Conservation (phyloP, 2,888 invertebrate genomes). For the Drosophila pseudotakahashii region DNA sequence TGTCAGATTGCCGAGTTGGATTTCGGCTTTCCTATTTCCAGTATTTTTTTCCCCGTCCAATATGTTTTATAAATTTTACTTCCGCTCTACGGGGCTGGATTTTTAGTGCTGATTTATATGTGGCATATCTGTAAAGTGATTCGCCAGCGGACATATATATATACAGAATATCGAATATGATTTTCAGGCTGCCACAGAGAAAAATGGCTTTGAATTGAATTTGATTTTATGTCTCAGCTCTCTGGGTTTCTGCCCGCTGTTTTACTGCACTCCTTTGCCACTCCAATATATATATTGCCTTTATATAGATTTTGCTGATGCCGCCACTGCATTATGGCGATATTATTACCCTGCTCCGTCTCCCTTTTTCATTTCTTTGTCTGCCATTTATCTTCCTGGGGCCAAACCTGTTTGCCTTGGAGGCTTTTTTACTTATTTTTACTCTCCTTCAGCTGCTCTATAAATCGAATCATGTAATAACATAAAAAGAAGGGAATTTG, state of each 20-base stretch:
- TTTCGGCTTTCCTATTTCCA: conserved; percentile 9
- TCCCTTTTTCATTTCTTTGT: conserved; percentile 35
- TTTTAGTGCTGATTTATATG: conserved; percentile 68
- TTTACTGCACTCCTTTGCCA: conserved; percentile 48
- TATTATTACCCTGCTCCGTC: conserved; percentile 9
- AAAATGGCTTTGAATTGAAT: conserved; percentile 69
- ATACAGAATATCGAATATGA: conserved; percentile 67
- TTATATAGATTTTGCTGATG: conserved; percentile 63
- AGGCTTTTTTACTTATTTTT: conserved; percentile 43
- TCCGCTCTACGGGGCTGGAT: conserved; percentile 54
- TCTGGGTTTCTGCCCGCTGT: conserved; percentile 15
- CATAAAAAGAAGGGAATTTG: conserved; percentile 54
- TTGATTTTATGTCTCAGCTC: conserved; percentile 62
- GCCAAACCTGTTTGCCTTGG: conserved; percentile 71
- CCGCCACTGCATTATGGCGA: conserved; percentile 65
- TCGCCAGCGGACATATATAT: conserved; percentile 26
- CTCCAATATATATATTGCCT: conserved; percentile 64
- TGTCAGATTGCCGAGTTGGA: conserved; percentile 41
- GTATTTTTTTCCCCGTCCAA: conserved; percentile 9
- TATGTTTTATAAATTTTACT: conserved; percentile 51
- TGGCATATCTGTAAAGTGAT: conserved; percentile 2
- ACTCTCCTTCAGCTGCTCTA: conserved; percentile 11
- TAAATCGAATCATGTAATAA: conserved; percentile 63
- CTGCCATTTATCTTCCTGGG: conserved; percentile 68
- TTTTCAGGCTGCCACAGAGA: conserved; percentile 48